Percentiles rank a stretch among this genome's conserved stretches.
Evolutionary conservation across 2,797 vertebrate species (phyloP).

Genomic region (Simalia tracyae): DNA sequence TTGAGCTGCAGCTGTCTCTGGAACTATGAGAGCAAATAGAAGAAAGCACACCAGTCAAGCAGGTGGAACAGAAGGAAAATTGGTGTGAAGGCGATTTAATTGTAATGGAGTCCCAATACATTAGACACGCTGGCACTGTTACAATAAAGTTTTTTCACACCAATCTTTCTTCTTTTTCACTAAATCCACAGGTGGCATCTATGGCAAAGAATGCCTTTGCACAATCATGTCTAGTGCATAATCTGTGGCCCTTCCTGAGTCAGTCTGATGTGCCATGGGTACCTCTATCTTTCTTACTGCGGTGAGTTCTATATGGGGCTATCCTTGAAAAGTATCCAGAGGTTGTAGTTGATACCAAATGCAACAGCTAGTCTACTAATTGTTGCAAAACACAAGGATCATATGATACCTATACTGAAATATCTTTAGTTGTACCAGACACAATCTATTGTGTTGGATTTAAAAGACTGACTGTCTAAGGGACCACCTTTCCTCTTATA

Average conservation of each 20-base stretch:
- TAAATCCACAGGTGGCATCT: background rate
- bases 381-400: background rate
- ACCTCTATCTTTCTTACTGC: background rate
- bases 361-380: background rate
- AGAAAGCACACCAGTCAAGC: background rate
- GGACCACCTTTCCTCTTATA: background rate
- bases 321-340: background rate
- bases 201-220: background rate
- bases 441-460: background rate
- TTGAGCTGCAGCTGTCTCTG: background rate
- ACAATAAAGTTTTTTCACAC: background rate
- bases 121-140: background rate
- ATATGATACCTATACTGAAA: background rate
- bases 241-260: background rate
- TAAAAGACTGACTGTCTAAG: background rate
- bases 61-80: background rate
- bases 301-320: background rate
- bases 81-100: background rate
- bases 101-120: background rate
- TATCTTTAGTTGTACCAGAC: background rate
- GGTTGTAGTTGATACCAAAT: background rate
- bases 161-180: background rate
- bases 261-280: background rate
- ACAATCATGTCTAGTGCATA: background rate
- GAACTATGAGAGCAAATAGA: background rate